These are phyloP conservation scores for Stichodactyla helianthus DNA, from an alignment of 64 coral and sea anemone species.

Conservation along the genomic window DNA sequence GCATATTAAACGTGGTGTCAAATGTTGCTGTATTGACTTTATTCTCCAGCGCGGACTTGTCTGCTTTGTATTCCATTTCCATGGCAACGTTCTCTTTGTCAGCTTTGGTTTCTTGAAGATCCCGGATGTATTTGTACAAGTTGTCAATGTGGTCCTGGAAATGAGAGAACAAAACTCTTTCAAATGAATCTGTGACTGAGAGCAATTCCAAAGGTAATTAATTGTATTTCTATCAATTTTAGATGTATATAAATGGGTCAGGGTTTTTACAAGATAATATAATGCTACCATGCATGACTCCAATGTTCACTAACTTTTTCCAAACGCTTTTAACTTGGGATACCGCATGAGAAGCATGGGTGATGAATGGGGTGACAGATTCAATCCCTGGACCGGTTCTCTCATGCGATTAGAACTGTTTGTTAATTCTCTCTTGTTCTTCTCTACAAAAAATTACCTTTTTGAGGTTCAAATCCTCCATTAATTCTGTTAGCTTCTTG, in stretches of 20 bases:
- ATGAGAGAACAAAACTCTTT: not conserved
- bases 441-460: constrained; percentile 37
- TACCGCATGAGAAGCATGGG: too few relatives aligned
- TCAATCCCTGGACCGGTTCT: too few relatives aligned
- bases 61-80: constrained; percentile 94
- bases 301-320: too few relatives aligned
- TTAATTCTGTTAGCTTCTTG: constrained; percentile 43
- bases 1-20: constrained; percentile 77
- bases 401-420: too few relatives aligned
- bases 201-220: too few relatives aligned
- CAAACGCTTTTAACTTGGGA: too few relatives aligned
- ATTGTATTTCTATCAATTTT: too few relatives aligned
- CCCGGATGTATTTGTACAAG: constrained; percentile 68
- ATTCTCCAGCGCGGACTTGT: constrained; percentile 78
- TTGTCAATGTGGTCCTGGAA: constrained; percentile 72
- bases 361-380: too few relatives aligned
- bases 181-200: not conserved
- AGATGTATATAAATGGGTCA: too few relatives aligned
- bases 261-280: too few relatives aligned
- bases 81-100: constrained; percentile 94
- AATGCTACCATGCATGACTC: too few relatives aligned
- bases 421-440: too few relatives aligned
- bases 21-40: constrained; percentile 89
- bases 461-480: constrained; percentile 69
- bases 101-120: constrained; percentile 84